Percentiles rank a stretch among this genome's conserved stretches.
phyloP scores from a whole-genome alignment of 2,888 invertebrate genomes.

The Chymomyza amoena region DNA sequence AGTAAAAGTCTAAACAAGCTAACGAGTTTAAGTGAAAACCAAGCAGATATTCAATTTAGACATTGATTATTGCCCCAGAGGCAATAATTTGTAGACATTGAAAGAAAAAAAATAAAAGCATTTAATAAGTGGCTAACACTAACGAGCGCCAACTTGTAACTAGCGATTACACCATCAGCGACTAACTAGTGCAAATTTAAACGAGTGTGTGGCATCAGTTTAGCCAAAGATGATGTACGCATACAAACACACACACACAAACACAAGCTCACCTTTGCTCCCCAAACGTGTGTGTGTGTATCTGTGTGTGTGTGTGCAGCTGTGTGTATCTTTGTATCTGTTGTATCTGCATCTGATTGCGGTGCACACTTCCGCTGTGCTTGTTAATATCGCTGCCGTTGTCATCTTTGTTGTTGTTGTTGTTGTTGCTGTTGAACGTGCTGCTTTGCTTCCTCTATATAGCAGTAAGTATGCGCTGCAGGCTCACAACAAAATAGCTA shows the following conservation, averaged over 20 bases:
- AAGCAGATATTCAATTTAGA: background rate
- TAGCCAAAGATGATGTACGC: background rate
- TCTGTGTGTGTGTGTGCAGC: background rate
- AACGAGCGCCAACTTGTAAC: background rate
- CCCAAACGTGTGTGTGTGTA: background rate
- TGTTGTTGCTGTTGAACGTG: constrained; percentile 19
- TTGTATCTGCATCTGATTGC: background rate
- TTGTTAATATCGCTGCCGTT: constrained; percentile 2
- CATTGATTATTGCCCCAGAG: background rate
- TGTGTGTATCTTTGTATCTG: background rate
- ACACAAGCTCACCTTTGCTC: background rate
- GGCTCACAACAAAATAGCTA: constrained; percentile 64
- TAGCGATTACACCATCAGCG: background rate
- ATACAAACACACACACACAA: no score
- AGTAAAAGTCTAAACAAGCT: no score
- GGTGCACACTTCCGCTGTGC: constrained; percentile 44
- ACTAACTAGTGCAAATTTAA: background rate
- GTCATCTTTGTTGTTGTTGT: constrained; percentile 24
- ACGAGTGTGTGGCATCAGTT: background rate
- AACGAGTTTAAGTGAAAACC: background rate
- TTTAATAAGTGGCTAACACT: background rate
- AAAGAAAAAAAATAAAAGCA: background rate
- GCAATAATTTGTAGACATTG: background rate
- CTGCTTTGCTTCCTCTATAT: background rate
- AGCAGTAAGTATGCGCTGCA: background rate